These are phyloP conservation scores for Apodemia duryi DNA, from an alignment of 2,888 invertebrate species.

Conservation along the genomic window DNA sequence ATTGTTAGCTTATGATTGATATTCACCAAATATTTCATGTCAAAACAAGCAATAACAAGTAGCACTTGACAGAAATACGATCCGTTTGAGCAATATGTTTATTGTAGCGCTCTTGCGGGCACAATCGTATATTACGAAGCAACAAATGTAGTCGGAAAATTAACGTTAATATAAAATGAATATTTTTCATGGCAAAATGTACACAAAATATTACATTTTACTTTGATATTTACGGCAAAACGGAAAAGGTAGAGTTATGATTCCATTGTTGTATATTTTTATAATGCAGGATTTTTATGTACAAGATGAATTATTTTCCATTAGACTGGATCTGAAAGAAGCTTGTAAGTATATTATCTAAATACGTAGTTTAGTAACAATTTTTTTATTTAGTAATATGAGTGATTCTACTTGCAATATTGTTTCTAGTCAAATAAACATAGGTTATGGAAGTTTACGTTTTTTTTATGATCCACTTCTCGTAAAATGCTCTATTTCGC, in stretches of 20 bases:
- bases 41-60: slow-evolving; percentile 34
- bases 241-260: slow-evolving; percentile 10
- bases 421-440: too few species aligned
- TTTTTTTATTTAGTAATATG: too few species aligned
- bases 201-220: slow-evolving; percentile 10
- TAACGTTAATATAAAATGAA: slow-evolving; percentile 19
- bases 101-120: slow-evolving; percentile 51
- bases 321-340: too few species aligned
- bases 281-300: too few species aligned
- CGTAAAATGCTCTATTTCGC: too few species aligned
- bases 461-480: too few species aligned
- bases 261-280: not conserved
- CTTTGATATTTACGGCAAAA: not conserved
- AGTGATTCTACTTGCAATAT: too few species aligned
- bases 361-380: too few species aligned
- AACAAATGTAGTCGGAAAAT: slow-evolving; percentile 28
- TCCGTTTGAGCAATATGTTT: slow-evolving; percentile 54
- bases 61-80: slow-evolving; percentile 45
- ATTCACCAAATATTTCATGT: slow-evolving; percentile 31
- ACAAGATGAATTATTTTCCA: too few species aligned
- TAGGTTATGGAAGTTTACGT: too few species aligned
- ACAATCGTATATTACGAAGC: slow-evolving; percentile 47
- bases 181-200: slow-evolving; percentile 12
- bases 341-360: too few species aligned
- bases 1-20: slow-evolving; percentile 30